Evolutionary conservation across 2,888 invertebrate species (phyloP), one percentile per base, ranked within the genome.

Genomic region (Drymonia ruficornis): DNA sequence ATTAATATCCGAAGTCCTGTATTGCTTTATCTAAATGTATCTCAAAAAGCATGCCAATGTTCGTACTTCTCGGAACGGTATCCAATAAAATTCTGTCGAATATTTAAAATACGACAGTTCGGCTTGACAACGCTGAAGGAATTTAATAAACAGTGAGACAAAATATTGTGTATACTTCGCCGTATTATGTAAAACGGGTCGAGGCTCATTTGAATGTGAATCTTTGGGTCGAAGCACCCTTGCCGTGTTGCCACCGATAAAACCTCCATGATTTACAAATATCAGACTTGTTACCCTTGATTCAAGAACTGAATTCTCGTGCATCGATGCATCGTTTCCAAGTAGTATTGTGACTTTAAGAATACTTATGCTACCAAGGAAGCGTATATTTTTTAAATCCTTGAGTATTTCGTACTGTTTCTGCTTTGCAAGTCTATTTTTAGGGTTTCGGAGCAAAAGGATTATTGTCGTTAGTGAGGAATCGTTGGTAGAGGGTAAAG

Each of bases 141-240:
- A 55, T 52, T 57, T 48, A 54, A 59, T 58, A 56, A 59, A 58
- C 54, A 49, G 46, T 23, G 5, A 29, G 16, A 46, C 49, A 42
- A 54, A 57, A 62, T 66, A 55, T 56, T 55, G 48, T 60, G 54
- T 55, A 61, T 49, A 67, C 55, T 64, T 55, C 66, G 55, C 53
- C 51, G 52, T 59, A 63, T 68, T 67, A 67, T 72, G 65, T 65
- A 65, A 74, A 60, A 60, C 56, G 19, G 61, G 64, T 66, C 60
- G 50, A 61, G 55, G 53, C 63, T 67, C 67, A 69, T 72, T 72
- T 69, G 65, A 71, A 74, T 71, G 53, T 49, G 55, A 70, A 59
- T 65, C 59, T 64, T 60, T 43, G 49, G 50, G 52, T 59, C 63
- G 60, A 59, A 59, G 55, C 51, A 49, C 53, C 60, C 57, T 48